Conservation (phyloP, 2,797 vertebrate species). For the Falco cherrug region DNA sequence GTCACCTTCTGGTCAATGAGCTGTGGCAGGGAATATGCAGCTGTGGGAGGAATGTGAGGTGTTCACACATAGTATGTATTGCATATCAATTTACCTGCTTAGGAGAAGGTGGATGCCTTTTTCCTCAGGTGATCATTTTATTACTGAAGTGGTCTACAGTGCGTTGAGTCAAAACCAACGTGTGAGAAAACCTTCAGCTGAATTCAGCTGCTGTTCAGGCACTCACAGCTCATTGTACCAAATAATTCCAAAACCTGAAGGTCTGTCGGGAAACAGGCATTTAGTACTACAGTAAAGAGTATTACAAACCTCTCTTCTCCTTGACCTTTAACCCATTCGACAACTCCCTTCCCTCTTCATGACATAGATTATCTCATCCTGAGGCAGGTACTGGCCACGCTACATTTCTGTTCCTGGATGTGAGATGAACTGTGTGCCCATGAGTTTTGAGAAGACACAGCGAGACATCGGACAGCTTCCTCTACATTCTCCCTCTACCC, state of each 20-base stretch:
- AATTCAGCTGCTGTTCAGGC: background rate
- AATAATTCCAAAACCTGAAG: background rate
- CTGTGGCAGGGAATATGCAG: background rate
- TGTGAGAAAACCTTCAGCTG: background rate
- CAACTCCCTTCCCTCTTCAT: background rate
- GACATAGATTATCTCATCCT: background rate
- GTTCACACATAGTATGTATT: background rate
- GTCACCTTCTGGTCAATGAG: background rate
- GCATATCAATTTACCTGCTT: background rate
- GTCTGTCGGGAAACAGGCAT: background rate
- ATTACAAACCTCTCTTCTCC: background rate
- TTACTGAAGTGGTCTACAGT: background rate
- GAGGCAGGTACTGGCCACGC: background rate
- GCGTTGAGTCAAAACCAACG: background rate
- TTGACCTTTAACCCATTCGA: background rate
- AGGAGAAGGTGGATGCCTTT: background rate
- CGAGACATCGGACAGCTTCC: background rate
- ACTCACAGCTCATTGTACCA: background rate
- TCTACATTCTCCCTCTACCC: background rate
- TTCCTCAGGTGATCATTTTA: background rate
- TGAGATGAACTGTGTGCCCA: background rate
- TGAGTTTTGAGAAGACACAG: background rate
- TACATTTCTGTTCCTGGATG: background rate
- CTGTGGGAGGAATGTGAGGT: background rate
- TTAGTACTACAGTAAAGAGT: background rate